Evolutionary conservation across 2,888 invertebrate species (phyloP), one percentile per base, ranked within the genome.

Genomic region (Saturnia japonica): DNA sequence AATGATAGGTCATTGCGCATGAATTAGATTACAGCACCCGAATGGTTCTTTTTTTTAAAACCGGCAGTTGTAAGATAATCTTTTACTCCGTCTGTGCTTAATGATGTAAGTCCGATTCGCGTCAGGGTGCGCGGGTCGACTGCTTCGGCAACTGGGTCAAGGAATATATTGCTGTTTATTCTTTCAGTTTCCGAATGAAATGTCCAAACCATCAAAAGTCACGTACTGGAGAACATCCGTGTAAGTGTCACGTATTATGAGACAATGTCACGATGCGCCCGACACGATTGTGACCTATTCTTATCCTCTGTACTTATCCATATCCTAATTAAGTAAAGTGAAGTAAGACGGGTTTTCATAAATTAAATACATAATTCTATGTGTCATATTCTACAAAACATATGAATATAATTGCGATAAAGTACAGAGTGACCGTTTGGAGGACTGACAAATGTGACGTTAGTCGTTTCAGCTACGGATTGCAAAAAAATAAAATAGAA

Each of bases 151-250:
- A 64, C 40, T 64, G 40, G 64, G 64, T 64, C 64, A 64, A 40
- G 64, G 40, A 64, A 40, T 64, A 64, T 64, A 40, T 64, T 64
- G 40, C 19, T 64, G 34, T 64, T 64, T 40, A 40, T n/a, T 64
- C 64, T 64, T 64, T 8, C 64, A 40, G 64, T 64, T 19, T 40
- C 40, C 64, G 64, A 40, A 64, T 64, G 64, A 34, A 64, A 40
- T 64, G 64, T 19, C 19, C 40, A 40, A 64, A 64, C 57, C 57
- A 57, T 57, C 57, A 57, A 57, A 57, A 25, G 57, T 57, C 57
- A 57, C 57, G 57, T 57, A 57, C 57, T 11, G 25, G 22, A 25
- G 25, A 57, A 57, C 57, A 57, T 57, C 57, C 57, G 57, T 12
- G 25, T 25, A 57, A 57, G 57, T 57, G 57, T 57, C 57, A 57